phyloP scores from a whole-genome alignment of 2,888 invertebrate genomes.

The Lysandra coridon region DNA sequence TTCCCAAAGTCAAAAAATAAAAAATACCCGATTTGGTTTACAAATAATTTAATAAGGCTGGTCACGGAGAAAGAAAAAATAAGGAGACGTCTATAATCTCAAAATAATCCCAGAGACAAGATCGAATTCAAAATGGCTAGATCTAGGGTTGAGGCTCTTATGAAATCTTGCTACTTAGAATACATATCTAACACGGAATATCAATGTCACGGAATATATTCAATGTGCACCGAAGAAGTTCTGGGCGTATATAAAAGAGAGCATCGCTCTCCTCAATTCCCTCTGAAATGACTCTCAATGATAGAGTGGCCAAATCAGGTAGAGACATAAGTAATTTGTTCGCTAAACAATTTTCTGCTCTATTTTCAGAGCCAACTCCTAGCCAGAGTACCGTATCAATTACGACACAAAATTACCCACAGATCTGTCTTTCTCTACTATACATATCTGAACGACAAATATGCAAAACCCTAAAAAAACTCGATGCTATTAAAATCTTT shows the following conservation, averaged over 20 bases:
- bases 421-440: too few species aligned
- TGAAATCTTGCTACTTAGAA: neutral
- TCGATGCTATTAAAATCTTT: too few species aligned
- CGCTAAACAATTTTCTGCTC: too few species aligned
- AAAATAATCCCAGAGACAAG: conserved; percentile 3
- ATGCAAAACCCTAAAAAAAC: too few species aligned
- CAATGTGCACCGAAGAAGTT: conserved; percentile 11
- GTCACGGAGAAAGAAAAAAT: conserved; percentile 29
- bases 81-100: neutral
- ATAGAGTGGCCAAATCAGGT: too few species aligned
- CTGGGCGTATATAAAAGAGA: conserved; percentile 12
- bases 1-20: neutral
- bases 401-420: too few species aligned
- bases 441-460: too few species aligned
- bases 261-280: too few species aligned
- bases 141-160: neutral
- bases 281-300: too few species aligned
- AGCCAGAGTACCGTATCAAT: too few species aligned
- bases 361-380: too few species aligned
- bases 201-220: neutral
- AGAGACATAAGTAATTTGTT: too few species aligned
- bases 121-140: neutral
- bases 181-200: conserved; percentile 1
- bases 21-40: conserved; percentile 24
- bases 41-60: neutral